Percentiles rank a stretch among this genome's conserved stretches.
phyloP scores from a whole-genome alignment of 1,140 invertebrate species.

The Lepeophtheirus salmonis region DNA sequence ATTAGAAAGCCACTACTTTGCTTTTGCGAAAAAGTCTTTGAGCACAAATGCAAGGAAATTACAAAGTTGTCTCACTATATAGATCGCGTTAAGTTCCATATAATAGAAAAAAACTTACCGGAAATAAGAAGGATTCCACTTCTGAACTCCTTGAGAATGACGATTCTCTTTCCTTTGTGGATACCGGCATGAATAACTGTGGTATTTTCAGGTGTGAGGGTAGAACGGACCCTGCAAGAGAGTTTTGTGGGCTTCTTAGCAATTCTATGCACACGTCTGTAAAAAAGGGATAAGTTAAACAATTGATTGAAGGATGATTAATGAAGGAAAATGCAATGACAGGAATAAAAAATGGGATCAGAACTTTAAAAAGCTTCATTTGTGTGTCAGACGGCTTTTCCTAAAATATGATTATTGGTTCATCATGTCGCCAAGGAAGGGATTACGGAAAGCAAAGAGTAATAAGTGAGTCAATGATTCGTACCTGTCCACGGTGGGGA shows the following conservation, averaged over 20 bases:
- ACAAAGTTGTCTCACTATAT: not conserved
- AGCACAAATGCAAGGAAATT: not conserved
- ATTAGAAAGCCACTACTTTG: not conserved
- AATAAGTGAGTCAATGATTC: slow-evolving; percentile 21
- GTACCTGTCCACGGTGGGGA: slow-evolving; percentile 50
- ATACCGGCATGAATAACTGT: slow-evolving; percentile 80
- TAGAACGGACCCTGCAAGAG: slow-evolving; percentile 53
- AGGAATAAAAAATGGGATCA: not conserved
- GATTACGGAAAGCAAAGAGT: slow-evolving; percentile 23
- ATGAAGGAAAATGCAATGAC: not conserved
- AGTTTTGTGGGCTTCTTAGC: slow-evolving; percentile 28
- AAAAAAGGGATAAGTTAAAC: not conserved
- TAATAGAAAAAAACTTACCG: slow-evolving; percentile 40
- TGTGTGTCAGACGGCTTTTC: slow-evolving; percentile 28
- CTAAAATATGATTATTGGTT: slow-evolving; percentile 22
- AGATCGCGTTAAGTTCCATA: not conserved
- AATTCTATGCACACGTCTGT: not conserved
- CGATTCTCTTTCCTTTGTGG: slow-evolving; percentile 82
- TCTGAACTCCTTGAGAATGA: slow-evolving; percentile 63
- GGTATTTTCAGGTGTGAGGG: slow-evolving; percentile 71
- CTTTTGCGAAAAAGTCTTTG: not conserved
- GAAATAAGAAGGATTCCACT: slow-evolving; percentile 84
- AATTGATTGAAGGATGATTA: too few relatives aligned
- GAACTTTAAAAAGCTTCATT: slow-evolving; percentile 35
- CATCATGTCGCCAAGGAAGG: too few relatives aligned